Evolutionary conservation across 2,888 invertebrate species (phyloP).

Genomic region (Hypomecis atomaria): DNA sequence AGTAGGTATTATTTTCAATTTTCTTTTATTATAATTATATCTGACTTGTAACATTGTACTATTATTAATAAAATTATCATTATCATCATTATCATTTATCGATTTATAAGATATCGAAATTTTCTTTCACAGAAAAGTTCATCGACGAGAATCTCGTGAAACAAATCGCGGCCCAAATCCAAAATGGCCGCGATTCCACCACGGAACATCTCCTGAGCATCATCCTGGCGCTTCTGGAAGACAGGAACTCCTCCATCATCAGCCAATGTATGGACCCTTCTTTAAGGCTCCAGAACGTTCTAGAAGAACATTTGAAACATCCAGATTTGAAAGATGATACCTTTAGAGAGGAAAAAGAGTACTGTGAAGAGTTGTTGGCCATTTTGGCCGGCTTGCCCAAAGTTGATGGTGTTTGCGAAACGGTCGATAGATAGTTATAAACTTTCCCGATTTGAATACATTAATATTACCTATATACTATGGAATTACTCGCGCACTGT

Average conservation of each 20-base stretch:
- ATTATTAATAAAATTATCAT: too few species aligned
- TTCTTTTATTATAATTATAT: too few species aligned
- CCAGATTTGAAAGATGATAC: conserved; percentile 57
- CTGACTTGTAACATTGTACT: too few species aligned
- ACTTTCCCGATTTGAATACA: too few species aligned
- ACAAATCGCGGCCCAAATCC: conserved; percentile 55
- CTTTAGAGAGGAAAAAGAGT: conserved; percentile 65
- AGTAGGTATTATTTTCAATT: too few species aligned
- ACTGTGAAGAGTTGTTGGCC: conserved; percentile 54
- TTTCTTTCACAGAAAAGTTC: conserved; percentile 64
- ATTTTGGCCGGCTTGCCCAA: conserved; percentile 47
- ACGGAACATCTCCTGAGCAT: conserved; percentile 69
- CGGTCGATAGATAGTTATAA: conserved; percentile 63
- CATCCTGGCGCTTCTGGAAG: conserved; percentile 54
- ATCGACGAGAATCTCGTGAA: conserved; percentile 58
- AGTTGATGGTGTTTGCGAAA: conserved; percentile 46
- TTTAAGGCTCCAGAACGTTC: conserved; percentile 50
- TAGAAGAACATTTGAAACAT: conserved; percentile 55
- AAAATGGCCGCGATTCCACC: conserved; percentile 52
- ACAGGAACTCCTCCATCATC: conserved; percentile 49
- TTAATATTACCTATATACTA: too few species aligned
- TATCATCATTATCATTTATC: too few species aligned
- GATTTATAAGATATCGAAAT: too few species aligned
- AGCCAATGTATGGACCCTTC: conserved; percentile 56
- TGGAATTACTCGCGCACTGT: too few species aligned